phyloP scores from a whole-genome alignment of 2,113 vertebrate genomes.

The Arvicanthis niloticus region DNA sequence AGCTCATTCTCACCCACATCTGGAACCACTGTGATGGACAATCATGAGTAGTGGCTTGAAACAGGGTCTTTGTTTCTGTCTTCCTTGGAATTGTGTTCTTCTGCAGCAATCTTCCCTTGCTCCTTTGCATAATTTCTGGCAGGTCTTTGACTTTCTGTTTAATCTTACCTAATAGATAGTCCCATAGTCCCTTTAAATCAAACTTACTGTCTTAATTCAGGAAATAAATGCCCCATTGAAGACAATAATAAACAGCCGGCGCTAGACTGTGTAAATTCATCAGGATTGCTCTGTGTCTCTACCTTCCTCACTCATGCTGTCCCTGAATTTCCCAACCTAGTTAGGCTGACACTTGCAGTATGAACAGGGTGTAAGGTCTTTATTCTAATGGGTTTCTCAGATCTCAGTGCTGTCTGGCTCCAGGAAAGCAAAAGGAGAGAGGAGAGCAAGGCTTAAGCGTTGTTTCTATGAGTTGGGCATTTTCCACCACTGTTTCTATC shows the following conservation, averaged over 20 bases:
- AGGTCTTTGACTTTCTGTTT: not conserved
- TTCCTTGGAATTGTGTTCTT: not conserved
- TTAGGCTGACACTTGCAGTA: too few species aligned
- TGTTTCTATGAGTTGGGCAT: fast-evolving
- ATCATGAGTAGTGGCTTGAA: not conserved
- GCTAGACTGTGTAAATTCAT: not conserved
- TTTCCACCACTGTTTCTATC: not conserved
- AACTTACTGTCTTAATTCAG: not conserved
- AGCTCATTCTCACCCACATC: too few species aligned
- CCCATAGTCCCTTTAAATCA: not conserved
- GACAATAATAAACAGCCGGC: not conserved
- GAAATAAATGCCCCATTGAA: not conserved
- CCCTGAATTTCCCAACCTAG: not conserved
- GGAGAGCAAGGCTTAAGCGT: fast-evolving
- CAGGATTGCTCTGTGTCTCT: not conserved
- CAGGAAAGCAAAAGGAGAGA: not conserved
- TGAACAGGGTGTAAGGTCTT: not conserved
- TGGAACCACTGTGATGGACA: not conserved
- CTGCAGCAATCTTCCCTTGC: not conserved
- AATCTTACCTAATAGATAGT: not conserved
- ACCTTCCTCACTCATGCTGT: too few species aligned
- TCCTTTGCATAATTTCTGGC: not conserved
- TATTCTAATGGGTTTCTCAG: not conserved
- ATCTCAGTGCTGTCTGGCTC: not conserved
- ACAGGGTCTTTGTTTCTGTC: not conserved